phyloP scores from a whole-genome alignment of 2,797 vertebrate species.

The Sylvia borin region DNA sequence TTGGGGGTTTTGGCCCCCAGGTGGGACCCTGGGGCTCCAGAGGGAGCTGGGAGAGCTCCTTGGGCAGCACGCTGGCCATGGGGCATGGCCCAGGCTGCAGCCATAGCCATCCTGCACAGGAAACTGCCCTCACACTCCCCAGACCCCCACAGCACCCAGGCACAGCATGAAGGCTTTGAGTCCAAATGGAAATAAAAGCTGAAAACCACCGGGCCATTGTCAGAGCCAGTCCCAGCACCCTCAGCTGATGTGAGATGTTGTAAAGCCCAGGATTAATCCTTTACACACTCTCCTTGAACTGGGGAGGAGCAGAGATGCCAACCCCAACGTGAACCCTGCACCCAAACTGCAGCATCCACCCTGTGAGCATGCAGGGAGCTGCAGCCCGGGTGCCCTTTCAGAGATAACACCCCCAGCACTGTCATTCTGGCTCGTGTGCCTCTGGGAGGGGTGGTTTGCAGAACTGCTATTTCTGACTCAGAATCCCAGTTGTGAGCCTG shows the following conservation, averaged over 20 bases:
- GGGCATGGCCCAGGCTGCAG: not conserved
- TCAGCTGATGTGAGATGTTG: not conserved
- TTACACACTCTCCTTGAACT: accelerated
- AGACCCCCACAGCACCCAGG: not conserved
- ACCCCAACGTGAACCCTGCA: not conserved
- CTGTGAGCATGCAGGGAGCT: not conserved
- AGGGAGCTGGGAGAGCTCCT: accelerated
- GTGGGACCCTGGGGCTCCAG: not conserved
- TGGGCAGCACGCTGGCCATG: accelerated
- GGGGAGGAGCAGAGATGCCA: not conserved
- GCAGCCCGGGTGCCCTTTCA: not conserved
- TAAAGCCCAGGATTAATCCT: not conserved
- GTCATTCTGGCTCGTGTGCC: not conserved
- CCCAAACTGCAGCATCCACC: not conserved
- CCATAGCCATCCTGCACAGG: accelerated
- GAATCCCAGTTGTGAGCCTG: not conserved
- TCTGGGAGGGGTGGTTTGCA: not conserved
- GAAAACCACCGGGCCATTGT: not conserved
- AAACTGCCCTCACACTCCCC: not conserved
- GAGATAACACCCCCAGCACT: not conserved
- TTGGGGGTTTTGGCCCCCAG: accelerated
- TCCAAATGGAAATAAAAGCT: not conserved
- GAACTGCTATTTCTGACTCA: conserved; percentile 18
- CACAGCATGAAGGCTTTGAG: not conserved
- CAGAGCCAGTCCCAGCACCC: not conserved